These are phyloP conservation scores for Pelagia noctiluca DNA, from an alignment of 30 jellyfish, hydroid and myxozoan genomes.

Conservation along the genomic window DNA sequence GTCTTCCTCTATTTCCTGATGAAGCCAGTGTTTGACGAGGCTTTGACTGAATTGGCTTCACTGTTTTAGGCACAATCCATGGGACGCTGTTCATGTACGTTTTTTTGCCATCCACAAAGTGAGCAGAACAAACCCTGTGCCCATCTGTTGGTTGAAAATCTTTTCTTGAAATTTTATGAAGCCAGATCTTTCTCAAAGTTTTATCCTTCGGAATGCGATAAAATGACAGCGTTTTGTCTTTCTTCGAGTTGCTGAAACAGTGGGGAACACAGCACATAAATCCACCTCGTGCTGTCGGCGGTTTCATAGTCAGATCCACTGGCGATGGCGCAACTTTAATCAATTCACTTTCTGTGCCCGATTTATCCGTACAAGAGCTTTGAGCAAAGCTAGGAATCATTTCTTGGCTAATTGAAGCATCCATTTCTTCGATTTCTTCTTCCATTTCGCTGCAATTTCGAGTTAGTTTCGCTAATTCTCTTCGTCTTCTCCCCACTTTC, in stretches of 20 bases:
- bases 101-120: constrained; percentile 15
- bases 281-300: background rate
- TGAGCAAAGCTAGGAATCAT: background rate
- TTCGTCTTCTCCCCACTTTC: too few relatives aligned
- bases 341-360: background rate
- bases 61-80: constrained; percentile 17
- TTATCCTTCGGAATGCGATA: constrained; percentile 1
- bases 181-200: constrained; percentile 11
- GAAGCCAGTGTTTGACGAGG: background rate
- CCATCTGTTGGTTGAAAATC: background rate
- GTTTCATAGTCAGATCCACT: background rate
- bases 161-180: background rate
- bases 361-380: background rate
- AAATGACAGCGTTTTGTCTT: background rate
- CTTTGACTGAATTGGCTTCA: background rate
- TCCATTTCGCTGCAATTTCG: too few relatives aligned
- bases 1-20: background rate
- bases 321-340: background rate
- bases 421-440: too few relatives aligned
- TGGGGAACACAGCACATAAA: constrained; percentile 6
- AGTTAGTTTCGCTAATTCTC: too few relatives aligned
- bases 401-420: too few relatives aligned
- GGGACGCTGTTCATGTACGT: constrained; percentile 10
- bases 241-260: background rate
- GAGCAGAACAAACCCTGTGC: constrained; percentile 38